Percentiles rank a stretch among this genome's conserved stretches.
These are phyloP conservation scores for Tragelaphus imberbis DNA, from an alignment of 2,113 vertebrate species.

Conservation along the genomic window DNA sequence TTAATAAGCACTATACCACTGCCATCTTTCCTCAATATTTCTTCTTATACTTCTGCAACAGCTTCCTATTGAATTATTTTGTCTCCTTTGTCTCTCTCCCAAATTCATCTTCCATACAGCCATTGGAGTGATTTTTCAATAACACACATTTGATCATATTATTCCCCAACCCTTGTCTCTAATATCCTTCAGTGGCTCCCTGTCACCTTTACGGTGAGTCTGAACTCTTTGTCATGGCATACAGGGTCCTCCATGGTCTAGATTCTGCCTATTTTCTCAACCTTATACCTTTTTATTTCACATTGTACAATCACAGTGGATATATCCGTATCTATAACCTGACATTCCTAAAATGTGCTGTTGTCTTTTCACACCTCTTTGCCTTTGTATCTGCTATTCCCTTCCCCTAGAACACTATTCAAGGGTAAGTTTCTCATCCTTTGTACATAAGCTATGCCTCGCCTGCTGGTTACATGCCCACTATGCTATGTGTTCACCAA, in stretches of 20 bases:
- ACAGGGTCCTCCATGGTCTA: background rate
- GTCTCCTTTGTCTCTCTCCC: background rate
- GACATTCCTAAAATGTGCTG: background rate
- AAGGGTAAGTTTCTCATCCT: background rate
- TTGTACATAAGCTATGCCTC: background rate
- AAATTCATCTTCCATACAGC: background rate
- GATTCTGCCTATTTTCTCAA: background rate
- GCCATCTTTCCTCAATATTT: background rate
- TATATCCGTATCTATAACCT: background rate
- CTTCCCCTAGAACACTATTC: background rate
- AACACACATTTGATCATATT: background rate
- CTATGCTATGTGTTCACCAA: background rate
- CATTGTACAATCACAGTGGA: background rate
- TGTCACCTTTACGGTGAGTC: background rate
- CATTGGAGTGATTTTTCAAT: background rate
- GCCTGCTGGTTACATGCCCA: background rate
- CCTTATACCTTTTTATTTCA: background rate
- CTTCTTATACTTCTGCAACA: background rate
- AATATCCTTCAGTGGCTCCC: background rate
- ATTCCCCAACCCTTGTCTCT: background rate
- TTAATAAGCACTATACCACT: background rate
- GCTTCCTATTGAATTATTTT: background rate
- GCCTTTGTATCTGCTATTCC: background rate
- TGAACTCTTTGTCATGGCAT: background rate
- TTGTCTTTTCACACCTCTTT: background rate